Evolutionary conservation across 2,113 vertebrate species (phyloP).

Genomic region (Otolemur garnettii): DNA sequence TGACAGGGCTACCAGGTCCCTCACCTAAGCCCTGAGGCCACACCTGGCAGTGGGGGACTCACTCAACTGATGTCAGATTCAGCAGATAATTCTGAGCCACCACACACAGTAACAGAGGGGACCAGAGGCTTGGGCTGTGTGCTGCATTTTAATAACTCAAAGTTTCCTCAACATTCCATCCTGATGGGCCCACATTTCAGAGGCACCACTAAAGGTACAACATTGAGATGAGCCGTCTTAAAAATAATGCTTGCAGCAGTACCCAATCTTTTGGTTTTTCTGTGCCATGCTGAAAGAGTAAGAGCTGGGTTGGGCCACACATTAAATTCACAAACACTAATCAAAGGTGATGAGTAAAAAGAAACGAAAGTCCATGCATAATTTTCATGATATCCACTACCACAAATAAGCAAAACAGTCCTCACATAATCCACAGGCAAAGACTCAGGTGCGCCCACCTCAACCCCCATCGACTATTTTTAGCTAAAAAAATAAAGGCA

Average conservation of each 20-base stretch:
- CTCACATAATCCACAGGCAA: too few species aligned
- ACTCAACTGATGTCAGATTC: rapidly evolving
- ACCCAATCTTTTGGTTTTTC: too few species aligned
- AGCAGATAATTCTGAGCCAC: neutral
- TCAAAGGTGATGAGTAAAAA: too few species aligned
- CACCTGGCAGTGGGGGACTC: rapidly evolving
- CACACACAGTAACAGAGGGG: neutral
- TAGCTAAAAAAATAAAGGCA: neutral
- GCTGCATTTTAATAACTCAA: neutral
- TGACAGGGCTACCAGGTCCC: neutral
- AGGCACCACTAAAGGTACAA: neutral
- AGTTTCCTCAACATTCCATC: too few species aligned
- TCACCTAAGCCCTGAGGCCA: neutral
- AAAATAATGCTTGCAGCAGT: neutral
- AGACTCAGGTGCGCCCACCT: neutral
- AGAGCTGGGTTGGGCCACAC: too few species aligned
- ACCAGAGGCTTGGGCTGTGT: neutral
- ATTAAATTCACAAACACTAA: too few species aligned
- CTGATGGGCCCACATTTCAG: neutral
- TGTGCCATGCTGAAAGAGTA: too few species aligned
- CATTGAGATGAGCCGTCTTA: neutral
- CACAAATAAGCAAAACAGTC: too few species aligned
- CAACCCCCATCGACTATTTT: neutral
- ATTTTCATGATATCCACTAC: too few species aligned
- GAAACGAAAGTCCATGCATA: too few species aligned